Conservation (phyloP, 1,140 invertebrate genomes). For the Popillia japonica region DNA sequence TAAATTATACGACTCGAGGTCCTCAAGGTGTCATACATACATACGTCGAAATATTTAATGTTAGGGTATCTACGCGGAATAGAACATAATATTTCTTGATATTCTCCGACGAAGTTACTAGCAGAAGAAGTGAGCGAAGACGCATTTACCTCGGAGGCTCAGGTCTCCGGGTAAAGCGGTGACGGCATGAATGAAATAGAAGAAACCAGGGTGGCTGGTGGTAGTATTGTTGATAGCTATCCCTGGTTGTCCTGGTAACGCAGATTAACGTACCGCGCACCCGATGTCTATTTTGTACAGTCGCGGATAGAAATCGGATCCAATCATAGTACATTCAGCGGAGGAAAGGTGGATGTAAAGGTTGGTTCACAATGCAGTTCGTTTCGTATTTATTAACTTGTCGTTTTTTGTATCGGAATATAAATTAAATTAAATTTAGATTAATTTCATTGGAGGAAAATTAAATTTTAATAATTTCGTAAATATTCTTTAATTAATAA, state of each 20-base stretch:
- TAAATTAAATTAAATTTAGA: no score
- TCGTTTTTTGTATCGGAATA: no score
- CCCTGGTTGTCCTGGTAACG: conserved; percentile 60
- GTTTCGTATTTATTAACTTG: no score
- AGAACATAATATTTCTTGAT: not conserved
- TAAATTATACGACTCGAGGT: not conserved
- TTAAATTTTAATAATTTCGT: no score
- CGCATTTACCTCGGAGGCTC: not conserved
- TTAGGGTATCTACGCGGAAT: not conserved
- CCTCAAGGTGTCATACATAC: not conserved
- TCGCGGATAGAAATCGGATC: conserved; percentile 53
- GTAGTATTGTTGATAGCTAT: conserved; percentile 61
- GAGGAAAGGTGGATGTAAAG: conserved; percentile 38
- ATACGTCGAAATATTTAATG: not conserved
- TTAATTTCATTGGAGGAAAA: no score
- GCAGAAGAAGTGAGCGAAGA: no score
- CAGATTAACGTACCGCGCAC: conserved; percentile 61
- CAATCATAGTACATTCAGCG: conserved; percentile 59
- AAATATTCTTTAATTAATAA: no score
- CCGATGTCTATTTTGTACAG: conserved; percentile 62
- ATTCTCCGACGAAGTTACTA: no score
- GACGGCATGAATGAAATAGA: conserved; percentile 38
- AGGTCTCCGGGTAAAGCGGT: not conserved
- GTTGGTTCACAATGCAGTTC: conserved; percentile 45
- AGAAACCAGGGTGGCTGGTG: conserved; percentile 49